Conservation (phyloP, 2,888 invertebrate genomes). For the Volucella inflata region DNA sequence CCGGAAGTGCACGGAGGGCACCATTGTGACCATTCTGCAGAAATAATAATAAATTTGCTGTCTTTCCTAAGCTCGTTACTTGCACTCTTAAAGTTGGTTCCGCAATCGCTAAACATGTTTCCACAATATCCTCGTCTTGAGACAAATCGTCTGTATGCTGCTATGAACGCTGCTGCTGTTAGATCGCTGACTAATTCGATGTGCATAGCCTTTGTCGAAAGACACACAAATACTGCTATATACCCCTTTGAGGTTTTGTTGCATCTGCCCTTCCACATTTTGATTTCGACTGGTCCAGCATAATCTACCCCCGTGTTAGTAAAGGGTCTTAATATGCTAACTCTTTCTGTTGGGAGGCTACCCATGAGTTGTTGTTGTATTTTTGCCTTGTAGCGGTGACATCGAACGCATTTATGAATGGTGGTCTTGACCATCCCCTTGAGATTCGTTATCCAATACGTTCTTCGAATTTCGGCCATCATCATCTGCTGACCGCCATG, state of each 20-base stretch:
- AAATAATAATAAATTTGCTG: conserved; percentile 15
- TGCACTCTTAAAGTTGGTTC: conserved; percentile 31
- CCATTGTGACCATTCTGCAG: conserved; percentile 23
- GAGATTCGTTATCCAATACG: conserved; percentile 5
- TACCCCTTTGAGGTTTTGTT: conserved; percentile 40
- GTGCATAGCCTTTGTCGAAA: conserved; percentile 37
- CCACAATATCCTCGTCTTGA: conserved; percentile 11
- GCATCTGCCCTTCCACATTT: conserved; percentile 41
- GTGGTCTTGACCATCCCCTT: background rate
- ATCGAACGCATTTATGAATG: background rate
- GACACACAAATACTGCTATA: conserved; percentile 34
- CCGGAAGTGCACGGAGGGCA: too few species aligned
- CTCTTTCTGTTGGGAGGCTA: conserved; percentile 6
- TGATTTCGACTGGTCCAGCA: conserved; percentile 35
- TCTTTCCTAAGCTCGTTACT: conserved; percentile 14
- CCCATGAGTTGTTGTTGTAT: conserved; percentile 9
- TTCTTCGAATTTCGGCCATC: conserved; percentile 6
- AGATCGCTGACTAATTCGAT: conserved; percentile 36
- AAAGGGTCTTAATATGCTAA: background rate
- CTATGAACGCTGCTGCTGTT: conserved; percentile 31
- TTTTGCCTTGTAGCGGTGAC: conserved; percentile 5
- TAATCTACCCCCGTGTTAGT: conserved; percentile 27
- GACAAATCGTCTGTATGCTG: conserved; percentile 27
- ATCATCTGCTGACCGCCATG: conserved; percentile 8
- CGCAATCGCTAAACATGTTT: conserved; percentile 34